Conservation (phyloP, 2,797 vertebrate species). For the Florisuga fusca region DNA sequence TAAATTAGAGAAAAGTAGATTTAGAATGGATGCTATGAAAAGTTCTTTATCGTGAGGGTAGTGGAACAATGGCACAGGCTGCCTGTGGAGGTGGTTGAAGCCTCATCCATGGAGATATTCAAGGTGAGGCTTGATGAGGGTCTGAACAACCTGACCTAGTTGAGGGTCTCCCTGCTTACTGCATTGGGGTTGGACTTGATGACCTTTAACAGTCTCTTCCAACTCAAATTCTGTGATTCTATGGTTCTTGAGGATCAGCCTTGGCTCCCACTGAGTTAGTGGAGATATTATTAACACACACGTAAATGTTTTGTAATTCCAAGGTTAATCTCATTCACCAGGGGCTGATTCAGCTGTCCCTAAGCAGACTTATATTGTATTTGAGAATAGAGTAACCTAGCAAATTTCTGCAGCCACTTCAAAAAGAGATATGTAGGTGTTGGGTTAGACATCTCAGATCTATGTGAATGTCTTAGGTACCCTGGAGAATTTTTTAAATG, state of each 20-base stretch:
- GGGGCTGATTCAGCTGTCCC: neutral
- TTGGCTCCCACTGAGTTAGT: neutral
- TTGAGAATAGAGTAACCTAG: neutral
- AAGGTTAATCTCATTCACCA: neutral
- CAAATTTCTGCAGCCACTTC: neutral
- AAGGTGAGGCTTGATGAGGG: too few relatives aligned
- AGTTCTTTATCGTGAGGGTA: too few relatives aligned
- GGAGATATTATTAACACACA: neutral
- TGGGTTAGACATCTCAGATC: neutral
- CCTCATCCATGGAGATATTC: too few relatives aligned
- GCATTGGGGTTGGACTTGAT: too few relatives aligned
- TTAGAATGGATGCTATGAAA: too few relatives aligned
- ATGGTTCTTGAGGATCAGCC: neutral
- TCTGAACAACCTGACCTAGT: too few relatives aligned
- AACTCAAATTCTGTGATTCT: too few relatives aligned
- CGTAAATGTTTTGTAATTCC: neutral
- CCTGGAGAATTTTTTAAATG: fast-evolving
- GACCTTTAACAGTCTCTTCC: too few relatives aligned
- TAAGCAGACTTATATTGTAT: neutral
- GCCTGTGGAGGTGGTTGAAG: too few relatives aligned
- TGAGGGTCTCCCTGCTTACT: too few relatives aligned
- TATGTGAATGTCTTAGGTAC: neutral
- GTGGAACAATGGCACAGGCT: too few relatives aligned
- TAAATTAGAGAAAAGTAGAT: too few relatives aligned
- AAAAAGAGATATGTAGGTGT: neutral